Conservation (phyloP, 1,140 invertebrate species). For the Amphibalanus amphitrite region DNA sequence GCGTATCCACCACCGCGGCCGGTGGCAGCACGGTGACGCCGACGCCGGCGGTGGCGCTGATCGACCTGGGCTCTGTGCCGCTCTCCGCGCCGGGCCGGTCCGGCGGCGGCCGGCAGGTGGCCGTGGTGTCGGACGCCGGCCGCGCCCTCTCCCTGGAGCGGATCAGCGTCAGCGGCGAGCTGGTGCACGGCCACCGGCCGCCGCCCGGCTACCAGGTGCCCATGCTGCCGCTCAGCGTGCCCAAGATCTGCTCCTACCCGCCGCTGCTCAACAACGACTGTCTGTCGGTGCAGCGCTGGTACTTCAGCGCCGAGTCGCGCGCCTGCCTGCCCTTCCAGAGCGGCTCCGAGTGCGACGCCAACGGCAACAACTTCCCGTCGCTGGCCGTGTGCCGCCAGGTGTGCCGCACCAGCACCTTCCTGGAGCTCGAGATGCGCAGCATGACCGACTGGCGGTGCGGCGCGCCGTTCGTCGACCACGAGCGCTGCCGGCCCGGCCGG, state of each 20-base stretch:
- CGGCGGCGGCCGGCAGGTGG: too few relatives aligned
- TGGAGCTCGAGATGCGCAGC: not conserved
- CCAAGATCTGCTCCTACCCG: not conserved
- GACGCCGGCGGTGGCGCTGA: too few relatives aligned
- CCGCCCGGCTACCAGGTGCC: not conserved
- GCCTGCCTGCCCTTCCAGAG: not conserved
- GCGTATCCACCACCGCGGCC: too few relatives aligned
- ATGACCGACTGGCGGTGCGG: not conserved
- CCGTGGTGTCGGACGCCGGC: not conserved
- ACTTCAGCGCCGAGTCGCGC: not conserved
- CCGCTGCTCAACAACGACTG: not conserved
- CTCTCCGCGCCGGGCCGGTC: too few relatives aligned
- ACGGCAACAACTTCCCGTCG: not conserved
- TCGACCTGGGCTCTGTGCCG: too few relatives aligned
- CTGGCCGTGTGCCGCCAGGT: not conserved
- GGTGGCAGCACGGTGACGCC: too few relatives aligned
- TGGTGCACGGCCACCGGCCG: not conserved
- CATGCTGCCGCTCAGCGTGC: not conserved
- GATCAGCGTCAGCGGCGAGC: not conserved
- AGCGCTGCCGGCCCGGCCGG: not conserved
- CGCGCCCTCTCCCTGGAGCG: not conserved
- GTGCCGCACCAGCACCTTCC: not conserved
- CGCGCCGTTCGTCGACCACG: not conserved
- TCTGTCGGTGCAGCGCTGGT: not conserved
- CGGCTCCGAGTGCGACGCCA: constrained; percentile 1